Conservation (phyloP, 2,888 invertebrate genomes). For the Cantharis rufa region DNA sequence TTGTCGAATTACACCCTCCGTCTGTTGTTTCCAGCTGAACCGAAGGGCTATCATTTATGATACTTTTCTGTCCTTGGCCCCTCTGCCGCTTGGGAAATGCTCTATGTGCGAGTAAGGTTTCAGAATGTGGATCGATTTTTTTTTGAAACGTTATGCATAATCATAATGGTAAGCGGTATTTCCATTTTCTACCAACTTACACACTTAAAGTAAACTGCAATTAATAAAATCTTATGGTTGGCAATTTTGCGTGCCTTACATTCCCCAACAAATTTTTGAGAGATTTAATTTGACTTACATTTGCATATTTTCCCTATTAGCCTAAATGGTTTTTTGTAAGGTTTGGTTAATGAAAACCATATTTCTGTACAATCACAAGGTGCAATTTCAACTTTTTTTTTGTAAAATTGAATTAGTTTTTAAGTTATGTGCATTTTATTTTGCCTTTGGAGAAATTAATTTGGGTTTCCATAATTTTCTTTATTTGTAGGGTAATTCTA, state of each 20-base stretch:
- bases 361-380: background rate
- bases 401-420: no score
- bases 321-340: background rate
- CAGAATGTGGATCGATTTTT: background rate
- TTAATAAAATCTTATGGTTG: background rate
- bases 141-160: background rate
- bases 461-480: background rate
- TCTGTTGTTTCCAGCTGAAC: background rate
- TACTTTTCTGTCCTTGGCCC: background rate
- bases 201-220: background rate
- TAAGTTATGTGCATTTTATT: background rate
- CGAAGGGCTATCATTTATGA: background rate
- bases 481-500: conserved; percentile 6
- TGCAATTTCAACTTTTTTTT: background rate
- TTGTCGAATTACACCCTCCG: background rate
- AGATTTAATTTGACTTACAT: background rate
- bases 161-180: background rate
- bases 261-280: background rate
- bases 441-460: background rate
- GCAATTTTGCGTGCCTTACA: background rate
- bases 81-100: background rate
- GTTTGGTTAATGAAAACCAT: background rate
- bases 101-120: background rate
- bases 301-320: background rate
- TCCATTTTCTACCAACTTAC: background rate